Conservation (phyloP, 2,888 invertebrate genomes). For the Chirona hameri region DNA sequence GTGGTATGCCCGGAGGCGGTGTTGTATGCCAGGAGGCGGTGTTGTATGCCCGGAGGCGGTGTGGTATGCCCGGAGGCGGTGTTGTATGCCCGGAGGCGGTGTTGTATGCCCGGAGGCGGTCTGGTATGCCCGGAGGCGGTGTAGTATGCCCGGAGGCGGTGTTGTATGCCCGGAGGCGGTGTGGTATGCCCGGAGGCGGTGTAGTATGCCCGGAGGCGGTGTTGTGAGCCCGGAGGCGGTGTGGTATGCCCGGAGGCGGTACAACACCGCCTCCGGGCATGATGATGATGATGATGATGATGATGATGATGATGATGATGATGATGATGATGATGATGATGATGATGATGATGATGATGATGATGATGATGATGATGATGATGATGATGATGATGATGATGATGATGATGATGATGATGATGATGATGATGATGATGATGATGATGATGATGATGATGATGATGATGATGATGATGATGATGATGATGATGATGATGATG, state of each 20-base stretch:
- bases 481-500: not conserved
- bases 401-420: constrained; percentile 1
- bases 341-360: constrained; percentile 22
- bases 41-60: too few relatives aligned
- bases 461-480: not conserved
- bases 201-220: too few relatives aligned
- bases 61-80: too few relatives aligned
- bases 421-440: not conserved
- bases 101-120: too few relatives aligned
- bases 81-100: too few relatives aligned
- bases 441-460: not conserved
- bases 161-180: too few relatives aligned
- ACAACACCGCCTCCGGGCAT: not conserved
- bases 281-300: constrained; percentile 27
- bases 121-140: too few relatives aligned
- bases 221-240: too few relatives aligned
- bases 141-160: too few relatives aligned
- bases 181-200: too few relatives aligned
- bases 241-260: not conserved
- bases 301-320: constrained; percentile 30
- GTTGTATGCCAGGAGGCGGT: too few relatives aligned
- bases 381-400: not conserved
- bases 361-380: constrained; percentile 2
- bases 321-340: constrained; percentile 13
- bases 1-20: too few relatives aligned